Percentiles rank a stretch among this genome's conserved stretches.
phyloP scores from a whole-genome alignment of 2,888 invertebrate species.

The Tinea pellionella region DNA sequence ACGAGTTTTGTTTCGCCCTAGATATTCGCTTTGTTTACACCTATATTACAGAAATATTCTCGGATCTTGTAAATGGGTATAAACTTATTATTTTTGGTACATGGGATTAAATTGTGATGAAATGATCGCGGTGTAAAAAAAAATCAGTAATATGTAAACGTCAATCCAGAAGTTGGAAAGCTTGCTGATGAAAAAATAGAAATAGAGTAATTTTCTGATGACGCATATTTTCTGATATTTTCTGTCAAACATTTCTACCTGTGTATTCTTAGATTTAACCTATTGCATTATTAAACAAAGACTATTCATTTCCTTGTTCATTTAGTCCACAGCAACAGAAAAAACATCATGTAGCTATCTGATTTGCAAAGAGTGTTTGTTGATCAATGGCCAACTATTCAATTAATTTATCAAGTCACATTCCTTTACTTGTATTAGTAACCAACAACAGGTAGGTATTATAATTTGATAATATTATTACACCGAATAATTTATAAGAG shows the following conservation, averaged over 20 bases:
- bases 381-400: slow-evolving; percentile 3
- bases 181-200: too few species aligned
- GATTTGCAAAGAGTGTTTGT: background rate
- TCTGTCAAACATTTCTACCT: background rate
- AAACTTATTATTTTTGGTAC: too few species aligned
- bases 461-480: too few species aligned
- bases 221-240: too few species aligned
- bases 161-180: too few species aligned
- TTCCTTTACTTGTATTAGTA: background rate
- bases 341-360: background rate
- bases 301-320: background rate
- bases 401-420: background rate
- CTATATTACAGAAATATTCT: background rate
- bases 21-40: background rate
- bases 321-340: background rate
- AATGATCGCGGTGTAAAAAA: too few species aligned
- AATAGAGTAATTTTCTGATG: too few species aligned
- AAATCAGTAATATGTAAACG: too few species aligned
- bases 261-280: background rate
- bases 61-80: too few species aligned
- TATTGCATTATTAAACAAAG: background rate
- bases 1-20: slow-evolving; percentile 10
- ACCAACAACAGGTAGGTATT: background rate
- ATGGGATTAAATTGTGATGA: too few species aligned
- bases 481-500: too few species aligned